These are phyloP conservation scores for Caenorhabditis imperialis DNA, from an alignment of 2,888 invertebrate genomes.

Conservation along the genomic window DNA sequence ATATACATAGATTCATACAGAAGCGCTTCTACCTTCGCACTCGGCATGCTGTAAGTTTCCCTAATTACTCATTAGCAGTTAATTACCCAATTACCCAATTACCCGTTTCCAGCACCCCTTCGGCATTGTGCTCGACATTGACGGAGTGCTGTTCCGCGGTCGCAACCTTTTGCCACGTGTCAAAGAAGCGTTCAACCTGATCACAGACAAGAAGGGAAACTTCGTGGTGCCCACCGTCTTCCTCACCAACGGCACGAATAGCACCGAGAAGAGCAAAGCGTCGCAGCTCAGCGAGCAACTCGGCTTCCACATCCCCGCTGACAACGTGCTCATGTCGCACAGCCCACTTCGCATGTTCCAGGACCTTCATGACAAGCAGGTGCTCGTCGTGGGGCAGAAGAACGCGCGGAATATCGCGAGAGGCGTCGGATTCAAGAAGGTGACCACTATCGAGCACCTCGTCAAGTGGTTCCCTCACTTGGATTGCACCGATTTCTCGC, in stretches of 20 bases:
- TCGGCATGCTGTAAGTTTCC: constrained; percentile 20
- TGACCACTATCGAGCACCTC: constrained; percentile 82
- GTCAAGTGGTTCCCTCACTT: constrained; percentile 82
- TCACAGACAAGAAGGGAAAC: constrained; percentile 81
- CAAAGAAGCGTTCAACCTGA: constrained; percentile 81
- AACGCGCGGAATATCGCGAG: constrained; percentile 81
- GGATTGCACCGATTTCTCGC: constrained; percentile 82
- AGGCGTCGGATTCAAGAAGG: constrained; percentile 82
- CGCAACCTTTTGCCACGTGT: constrained; percentile 82
- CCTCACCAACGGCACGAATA: constrained; percentile 84
- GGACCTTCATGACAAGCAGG: constrained; percentile 82
- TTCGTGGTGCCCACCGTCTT: constrained; percentile 83
- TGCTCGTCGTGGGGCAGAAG: constrained; percentile 83
- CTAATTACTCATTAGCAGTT: too few species aligned
- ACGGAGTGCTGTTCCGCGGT: constrained; percentile 84
- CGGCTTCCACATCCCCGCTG: constrained; percentile 79
- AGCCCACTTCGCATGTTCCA: constrained; percentile 83
- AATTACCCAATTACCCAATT: neutral
- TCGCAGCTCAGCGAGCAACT: constrained; percentile 82
- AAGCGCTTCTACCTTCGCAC: constrained; percentile 36
- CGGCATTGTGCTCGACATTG: constrained; percentile 84
- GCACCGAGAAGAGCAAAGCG: constrained; percentile 82
- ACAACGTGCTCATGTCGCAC: constrained; percentile 83
- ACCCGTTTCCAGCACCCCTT: constrained; percentile 78
- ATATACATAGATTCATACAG: constrained; percentile 46